These are phyloP conservation scores for Drosophila ironensis DNA, from an alignment of 1,140 invertebrate species.

Conservation along the genomic window DNA sequence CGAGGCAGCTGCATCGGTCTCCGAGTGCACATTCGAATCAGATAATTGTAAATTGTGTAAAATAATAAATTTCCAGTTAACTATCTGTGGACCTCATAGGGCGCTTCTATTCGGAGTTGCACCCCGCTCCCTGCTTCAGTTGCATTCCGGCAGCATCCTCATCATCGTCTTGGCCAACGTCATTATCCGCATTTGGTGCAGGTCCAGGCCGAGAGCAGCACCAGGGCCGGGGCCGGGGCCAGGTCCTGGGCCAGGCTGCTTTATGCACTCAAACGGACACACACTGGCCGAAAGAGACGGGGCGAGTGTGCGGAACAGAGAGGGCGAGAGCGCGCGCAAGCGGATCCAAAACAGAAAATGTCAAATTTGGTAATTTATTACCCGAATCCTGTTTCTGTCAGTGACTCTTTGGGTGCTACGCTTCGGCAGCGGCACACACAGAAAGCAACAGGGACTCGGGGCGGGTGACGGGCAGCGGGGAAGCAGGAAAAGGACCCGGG, in stretches of 20 bases:
- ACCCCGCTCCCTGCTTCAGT: background rate
- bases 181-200: conserved; percentile 13
- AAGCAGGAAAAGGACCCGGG: background rate
- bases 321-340: conserved; percentile 38
- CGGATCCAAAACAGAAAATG: conserved; percentile 82
- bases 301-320: conserved; percentile 2
- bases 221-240: background rate
- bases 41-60: conserved; percentile 81
- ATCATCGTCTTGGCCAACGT: conserved; percentile 2
- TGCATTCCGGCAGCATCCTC: conserved; percentile 18
- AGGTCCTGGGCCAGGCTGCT: conserved; percentile 36
- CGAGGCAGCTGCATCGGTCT: conserved; percentile 26
- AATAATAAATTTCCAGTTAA: conserved; percentile 80
- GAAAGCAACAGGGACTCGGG: conserved; percentile 2
- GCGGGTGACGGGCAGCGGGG: background rate
- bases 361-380: conserved; percentile 82
- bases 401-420: conserved; percentile 72
- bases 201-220: conserved; percentile 43
- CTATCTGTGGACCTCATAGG: conserved; percentile 72
- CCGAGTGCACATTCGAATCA: conserved; percentile 73
- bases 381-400: conserved; percentile 82
- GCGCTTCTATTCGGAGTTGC: conserved; percentile 57
- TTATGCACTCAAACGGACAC: conserved; percentile 44
- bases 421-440: conserved; percentile 45
- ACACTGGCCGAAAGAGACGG: conserved; percentile 32